Percentiles rank a stretch among this genome's conserved stretches.
These are phyloP conservation scores for Tiliqua scincoides DNA, from an alignment of 2,113 vertebrate species.

Conservation along the genomic window DNA sequence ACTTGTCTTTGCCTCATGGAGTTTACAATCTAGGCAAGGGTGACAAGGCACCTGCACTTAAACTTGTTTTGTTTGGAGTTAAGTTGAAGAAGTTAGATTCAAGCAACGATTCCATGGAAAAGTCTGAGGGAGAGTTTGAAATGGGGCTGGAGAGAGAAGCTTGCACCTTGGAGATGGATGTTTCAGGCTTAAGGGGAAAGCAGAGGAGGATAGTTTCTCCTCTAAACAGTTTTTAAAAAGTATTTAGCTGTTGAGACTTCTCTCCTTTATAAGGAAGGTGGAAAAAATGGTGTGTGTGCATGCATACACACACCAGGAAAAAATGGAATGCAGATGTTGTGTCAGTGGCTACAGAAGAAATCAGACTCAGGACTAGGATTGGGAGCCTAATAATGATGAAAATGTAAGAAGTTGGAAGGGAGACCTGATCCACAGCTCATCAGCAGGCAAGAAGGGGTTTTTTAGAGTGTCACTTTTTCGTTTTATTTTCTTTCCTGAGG, in stretches of 20 bases:
- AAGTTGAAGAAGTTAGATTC: background rate
- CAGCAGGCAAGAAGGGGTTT: background rate
- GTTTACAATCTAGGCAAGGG: background rate
- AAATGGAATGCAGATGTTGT: background rate
- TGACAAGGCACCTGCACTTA: background rate
- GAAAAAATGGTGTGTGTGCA: background rate
- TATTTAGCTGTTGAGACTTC: background rate
- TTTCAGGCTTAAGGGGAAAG: background rate
- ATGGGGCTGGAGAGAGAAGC: background rate
- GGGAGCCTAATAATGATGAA: constrained; percentile 33
- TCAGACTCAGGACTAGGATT: background rate
- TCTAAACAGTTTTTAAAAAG: background rate
- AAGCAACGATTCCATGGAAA: background rate
- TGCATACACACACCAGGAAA: background rate
- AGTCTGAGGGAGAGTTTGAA: background rate
- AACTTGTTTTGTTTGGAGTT: background rate
- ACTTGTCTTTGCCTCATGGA: too few species aligned
- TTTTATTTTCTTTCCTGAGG: constrained; percentile 40
- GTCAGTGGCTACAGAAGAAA: background rate
- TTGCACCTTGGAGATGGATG: background rate
- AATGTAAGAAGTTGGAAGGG: constrained; percentile 29
- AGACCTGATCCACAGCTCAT: fast-evolving
- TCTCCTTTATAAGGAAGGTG: background rate
- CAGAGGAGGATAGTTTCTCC: background rate
- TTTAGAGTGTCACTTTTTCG: background rate